phyloP scores from a whole-genome alignment of 2,888 invertebrate species.

The Acanthopleura granulata region DNA sequence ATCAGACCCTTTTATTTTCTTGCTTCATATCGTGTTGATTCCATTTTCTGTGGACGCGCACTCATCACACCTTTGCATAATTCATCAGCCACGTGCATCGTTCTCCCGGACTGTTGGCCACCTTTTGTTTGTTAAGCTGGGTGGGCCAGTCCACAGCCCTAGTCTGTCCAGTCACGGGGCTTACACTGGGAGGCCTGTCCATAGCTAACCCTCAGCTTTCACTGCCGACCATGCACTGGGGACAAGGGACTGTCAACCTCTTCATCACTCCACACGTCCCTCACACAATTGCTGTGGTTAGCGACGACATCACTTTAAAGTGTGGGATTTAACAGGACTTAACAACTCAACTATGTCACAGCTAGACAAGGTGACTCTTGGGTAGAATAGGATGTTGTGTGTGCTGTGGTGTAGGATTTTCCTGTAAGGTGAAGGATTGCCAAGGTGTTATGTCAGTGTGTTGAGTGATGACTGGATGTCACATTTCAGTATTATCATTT shows the following conservation, averaged over 20 bases:
- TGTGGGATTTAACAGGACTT: too few relatives aligned
- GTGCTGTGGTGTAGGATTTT: too few relatives aligned
- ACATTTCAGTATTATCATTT: too few relatives aligned
- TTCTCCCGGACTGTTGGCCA: background rate
- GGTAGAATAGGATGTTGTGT: too few relatives aligned
- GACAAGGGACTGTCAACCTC: too few relatives aligned
- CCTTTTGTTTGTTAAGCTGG: constrained; percentile 14
- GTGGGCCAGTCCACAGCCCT: background rate
- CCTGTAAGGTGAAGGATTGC: too few relatives aligned
- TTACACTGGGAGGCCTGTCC: background rate
- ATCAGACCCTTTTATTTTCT: constrained; percentile 8
- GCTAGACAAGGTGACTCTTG: too few relatives aligned
- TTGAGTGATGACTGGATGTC: too few relatives aligned
- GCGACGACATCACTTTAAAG: too few relatives aligned
- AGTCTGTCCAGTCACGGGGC: background rate
- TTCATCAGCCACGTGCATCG: constrained; percentile 13
- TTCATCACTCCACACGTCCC: background rate
- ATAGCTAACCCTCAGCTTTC: background rate
- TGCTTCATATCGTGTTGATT: constrained; percentile 1
- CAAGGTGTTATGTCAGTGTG: too few relatives aligned
- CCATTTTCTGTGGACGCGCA: constrained; percentile 4
- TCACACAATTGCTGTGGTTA: too few relatives aligned
- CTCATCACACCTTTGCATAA: constrained; percentile 16
- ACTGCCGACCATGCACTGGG: background rate
- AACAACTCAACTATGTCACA: too few relatives aligned